These are phyloP conservation scores for Megalonaias nervosa DNA, from an alignment of 1,140 invertebrate genomes.

Conservation along the genomic window DNA sequence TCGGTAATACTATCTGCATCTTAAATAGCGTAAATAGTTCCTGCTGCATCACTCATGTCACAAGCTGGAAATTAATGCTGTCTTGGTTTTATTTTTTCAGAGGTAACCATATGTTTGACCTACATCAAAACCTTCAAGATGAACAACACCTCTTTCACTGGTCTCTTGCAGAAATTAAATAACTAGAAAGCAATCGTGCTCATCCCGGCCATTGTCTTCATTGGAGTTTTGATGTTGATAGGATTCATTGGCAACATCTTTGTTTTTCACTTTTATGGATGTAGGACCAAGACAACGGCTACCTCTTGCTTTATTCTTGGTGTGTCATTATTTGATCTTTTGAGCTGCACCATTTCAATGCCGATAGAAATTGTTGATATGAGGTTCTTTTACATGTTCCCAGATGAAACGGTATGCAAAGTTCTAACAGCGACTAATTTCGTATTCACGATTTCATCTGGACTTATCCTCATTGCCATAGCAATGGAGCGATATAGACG, in stretches of 20 bases:
- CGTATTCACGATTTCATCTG: constrained; percentile 37
- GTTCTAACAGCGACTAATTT: constrained; percentile 38
- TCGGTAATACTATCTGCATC: no score
- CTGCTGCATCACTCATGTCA: no score
- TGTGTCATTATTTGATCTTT: constrained; percentile 49
- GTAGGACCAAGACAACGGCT: constrained; percentile 12
- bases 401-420: constrained; percentile 33
- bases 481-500: constrained; percentile 45
- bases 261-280: constrained; percentile 39
- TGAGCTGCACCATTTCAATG: constrained; percentile 41
- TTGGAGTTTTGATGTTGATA: constrained; percentile 35
- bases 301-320: constrained; percentile 43
- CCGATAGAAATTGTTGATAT: constrained; percentile 52
- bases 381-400: constrained; percentile 41
- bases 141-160: neutral
- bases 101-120: no score
- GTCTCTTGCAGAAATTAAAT: constrained; percentile 23
- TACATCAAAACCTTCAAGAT: neutral
- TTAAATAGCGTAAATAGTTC: no score
- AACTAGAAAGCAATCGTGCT: constrained; percentile 30
- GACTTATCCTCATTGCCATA: constrained; percentile 44
- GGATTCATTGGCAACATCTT: constrained; percentile 35
- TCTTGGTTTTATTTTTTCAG: no score
- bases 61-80: no score
- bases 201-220: constrained; percentile 35